phyloP scores from a whole-genome alignment of 92 coral and sea anemone genomes.

The Epizoanthus fatuus region DNA sequence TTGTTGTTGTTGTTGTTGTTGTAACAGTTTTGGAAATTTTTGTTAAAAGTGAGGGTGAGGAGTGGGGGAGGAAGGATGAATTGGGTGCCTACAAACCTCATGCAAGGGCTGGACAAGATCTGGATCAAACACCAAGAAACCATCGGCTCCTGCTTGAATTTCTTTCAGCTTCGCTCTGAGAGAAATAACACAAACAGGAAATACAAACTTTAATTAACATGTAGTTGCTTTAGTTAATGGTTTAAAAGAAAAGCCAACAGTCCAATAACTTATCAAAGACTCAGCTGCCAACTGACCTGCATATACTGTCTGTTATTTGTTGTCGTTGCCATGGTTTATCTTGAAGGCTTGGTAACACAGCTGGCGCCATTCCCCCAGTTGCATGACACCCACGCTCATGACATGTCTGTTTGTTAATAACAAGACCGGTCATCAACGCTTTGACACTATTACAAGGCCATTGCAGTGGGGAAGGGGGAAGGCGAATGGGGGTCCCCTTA shows the following conservation, averaged over 20 bases:
- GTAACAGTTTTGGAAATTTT: too few relatives aligned
- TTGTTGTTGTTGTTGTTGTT: too few relatives aligned
- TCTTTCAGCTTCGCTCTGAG: slow-evolving; percentile 80
- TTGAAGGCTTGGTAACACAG: slow-evolving; percentile 65
- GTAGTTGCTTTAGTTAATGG: background rate
- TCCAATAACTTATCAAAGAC: background rate
- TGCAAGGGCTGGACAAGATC: slow-evolving; percentile 71
- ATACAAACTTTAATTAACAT: too few relatives aligned
- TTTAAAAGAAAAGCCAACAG: background rate
- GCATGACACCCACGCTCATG: slow-evolving; percentile 91
- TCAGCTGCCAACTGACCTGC: slow-evolving; percentile 53
- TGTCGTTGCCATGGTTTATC: slow-evolving; percentile 58
- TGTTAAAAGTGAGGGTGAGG: background rate
- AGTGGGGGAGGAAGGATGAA: too few relatives aligned
- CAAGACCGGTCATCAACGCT: too few relatives aligned
- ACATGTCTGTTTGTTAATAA: slow-evolving; percentile 66
- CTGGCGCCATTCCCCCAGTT: slow-evolving; percentile 92
- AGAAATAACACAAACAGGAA: too few relatives aligned
- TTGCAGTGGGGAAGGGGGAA: background rate
- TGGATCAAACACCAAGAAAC: slow-evolving; percentile 84
- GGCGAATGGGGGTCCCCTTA: too few relatives aligned
- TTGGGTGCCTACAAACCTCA: slow-evolving; percentile 46
- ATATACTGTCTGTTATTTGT: slow-evolving; percentile 67
- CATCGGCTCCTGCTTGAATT: slow-evolving; percentile 86
- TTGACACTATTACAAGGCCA: too few relatives aligned